Evolutionary conservation across 1,140 invertebrate genomes (phyloP), one percentile per base, ranked within the genome.

Genomic region (Lysiphlebus fabarum): DNA sequence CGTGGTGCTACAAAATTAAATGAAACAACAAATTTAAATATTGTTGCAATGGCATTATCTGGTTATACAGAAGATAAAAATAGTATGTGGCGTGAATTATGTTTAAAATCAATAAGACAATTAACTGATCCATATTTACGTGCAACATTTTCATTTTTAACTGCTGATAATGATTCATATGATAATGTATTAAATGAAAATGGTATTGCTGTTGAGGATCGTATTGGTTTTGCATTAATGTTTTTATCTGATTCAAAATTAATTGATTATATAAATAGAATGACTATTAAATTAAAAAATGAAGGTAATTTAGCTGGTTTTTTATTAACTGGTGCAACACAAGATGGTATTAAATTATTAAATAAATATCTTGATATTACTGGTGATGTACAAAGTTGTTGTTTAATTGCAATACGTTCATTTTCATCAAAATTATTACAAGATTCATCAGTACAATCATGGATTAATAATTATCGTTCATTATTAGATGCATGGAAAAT

Each of bases 211-310:
- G 85, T 97, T 6, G 86, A 90, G 65, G 95, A 98, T 79, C 82
- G 92, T 67, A 86, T 97, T 44, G 95, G 92, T n/a, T 97, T 98
- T 83, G 94, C 94, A 36, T 90, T 92, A 67, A 89, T 89, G 63
- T 98, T 90, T 80, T 81, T 98, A 36, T 85, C 90, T 7, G 94
- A 97, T 78, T 78, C 76, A 11, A 87, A 89, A 75, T 78, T 98
- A 50, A 77, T 83, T 55, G 90, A 92, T 33, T 96, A 89, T 81
- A 79, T 97, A 14, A 85, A 86, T 48, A 82, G 81, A 63, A 80
- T 93, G 17, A 87, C 85, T 8, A 82, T 83, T 48, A 83, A 84
- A 55, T 81, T 95, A 44, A 87, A 86, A 11, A 85, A 88, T 42
- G 83, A 85, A 62, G 94, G 93, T 6, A 86, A 93, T 78, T 80